These are phyloP conservation scores for Rachycentron canadum DNA, from an alignment of 2,797 vertebrate species.

Conservation along the genomic window DNA sequence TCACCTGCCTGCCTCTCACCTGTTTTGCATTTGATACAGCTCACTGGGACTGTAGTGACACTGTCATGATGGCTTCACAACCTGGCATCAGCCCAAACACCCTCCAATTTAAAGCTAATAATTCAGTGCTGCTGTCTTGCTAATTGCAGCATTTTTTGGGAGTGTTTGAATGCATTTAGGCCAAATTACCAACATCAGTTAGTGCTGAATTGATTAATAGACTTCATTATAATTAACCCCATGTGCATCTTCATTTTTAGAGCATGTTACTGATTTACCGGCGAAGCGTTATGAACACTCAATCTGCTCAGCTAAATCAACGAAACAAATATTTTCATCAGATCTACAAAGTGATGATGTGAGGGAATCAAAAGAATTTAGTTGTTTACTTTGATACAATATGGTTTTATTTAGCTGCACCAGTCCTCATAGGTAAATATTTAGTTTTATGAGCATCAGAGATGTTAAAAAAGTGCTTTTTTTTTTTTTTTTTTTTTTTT, in stretches of 20 bases:
- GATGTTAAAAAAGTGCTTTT: background rate
- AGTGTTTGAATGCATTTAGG: slow-evolving; percentile 58
- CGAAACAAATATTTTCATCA: slow-evolving; percentile 12
- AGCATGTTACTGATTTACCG: slow-evolving; percentile 62
- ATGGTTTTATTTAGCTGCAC: background rate
- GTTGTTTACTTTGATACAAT: background rate
- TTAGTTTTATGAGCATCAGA: background rate
- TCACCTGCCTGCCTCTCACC: slow-evolving; percentile 35
- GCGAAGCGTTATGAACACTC: slow-evolving; percentile 19
- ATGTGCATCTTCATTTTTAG: slow-evolving; percentile 61
- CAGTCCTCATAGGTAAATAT: background rate
- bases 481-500: too few species aligned
- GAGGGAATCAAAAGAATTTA: background rate
- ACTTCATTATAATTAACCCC: slow-evolving; percentile 74
- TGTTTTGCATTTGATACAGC: slow-evolving; percentile 25
- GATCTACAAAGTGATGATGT: slow-evolving; percentile 1
- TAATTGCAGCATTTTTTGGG: slow-evolving; percentile 62
- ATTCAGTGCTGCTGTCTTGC: slow-evolving; percentile 22
- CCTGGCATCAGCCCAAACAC: slow-evolving; percentile 54
- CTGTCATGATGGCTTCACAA: slow-evolving; percentile 13
- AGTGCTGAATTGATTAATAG: slow-evolving; percentile 66
- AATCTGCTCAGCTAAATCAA: slow-evolving; percentile 20
- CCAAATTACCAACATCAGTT: slow-evolving; percentile 65
- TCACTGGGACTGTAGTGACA: slow-evolving; percentile 26
- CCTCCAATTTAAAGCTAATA: slow-evolving; percentile 56